Evolutionary conservation across 2,113 vertebrate species (phyloP).

Genomic region (Crypturellus undulatus): DNA sequence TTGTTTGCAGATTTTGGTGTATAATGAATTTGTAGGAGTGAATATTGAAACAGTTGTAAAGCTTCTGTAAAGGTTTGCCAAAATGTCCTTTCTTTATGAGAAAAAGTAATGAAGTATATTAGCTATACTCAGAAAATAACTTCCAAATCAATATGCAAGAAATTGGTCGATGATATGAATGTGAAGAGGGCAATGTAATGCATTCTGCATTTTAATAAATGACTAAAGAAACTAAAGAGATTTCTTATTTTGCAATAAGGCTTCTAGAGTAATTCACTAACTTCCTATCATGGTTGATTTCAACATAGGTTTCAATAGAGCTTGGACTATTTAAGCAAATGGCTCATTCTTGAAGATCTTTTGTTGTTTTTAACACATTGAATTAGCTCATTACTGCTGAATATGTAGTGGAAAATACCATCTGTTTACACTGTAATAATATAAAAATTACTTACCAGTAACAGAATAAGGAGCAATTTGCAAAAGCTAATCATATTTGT

Average conservation of each 20-base stretch:
- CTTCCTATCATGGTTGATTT: slow-evolving; percentile 34
- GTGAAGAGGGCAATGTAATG: background rate
- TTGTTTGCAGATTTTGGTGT: background rate
- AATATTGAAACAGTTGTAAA: background rate
- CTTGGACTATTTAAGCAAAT: slow-evolving; percentile 52
- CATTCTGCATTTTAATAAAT: background rate
- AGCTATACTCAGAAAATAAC: background rate
- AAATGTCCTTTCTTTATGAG: background rate
- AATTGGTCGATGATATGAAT: background rate
- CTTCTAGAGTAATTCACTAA: slow-evolving; percentile 14
- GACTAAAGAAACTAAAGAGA: background rate
- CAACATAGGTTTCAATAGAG: slow-evolving; percentile 39
- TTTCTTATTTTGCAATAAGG: background rate
- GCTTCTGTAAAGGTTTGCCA: background rate
- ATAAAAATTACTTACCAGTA: slow-evolving; percentile 82
- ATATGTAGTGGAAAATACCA: slow-evolving; percentile 75
- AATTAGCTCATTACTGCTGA: slow-evolving; percentile 75
- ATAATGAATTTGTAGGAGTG: background rate
- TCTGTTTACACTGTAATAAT: slow-evolving; percentile 78
- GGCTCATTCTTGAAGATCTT: slow-evolving; percentile 66
- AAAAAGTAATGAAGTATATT: background rate
- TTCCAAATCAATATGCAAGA: background rate
- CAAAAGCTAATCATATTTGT: slow-evolving; percentile 80
- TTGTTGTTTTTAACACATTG: slow-evolving; percentile 74
- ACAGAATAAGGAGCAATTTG: slow-evolving; percentile 77